A percentile compares a stretch with the other conserved stretches of the same genome.
Conservation (phyloP, 2,797 vertebrate species). For the Garrulus glandarius region DNA sequence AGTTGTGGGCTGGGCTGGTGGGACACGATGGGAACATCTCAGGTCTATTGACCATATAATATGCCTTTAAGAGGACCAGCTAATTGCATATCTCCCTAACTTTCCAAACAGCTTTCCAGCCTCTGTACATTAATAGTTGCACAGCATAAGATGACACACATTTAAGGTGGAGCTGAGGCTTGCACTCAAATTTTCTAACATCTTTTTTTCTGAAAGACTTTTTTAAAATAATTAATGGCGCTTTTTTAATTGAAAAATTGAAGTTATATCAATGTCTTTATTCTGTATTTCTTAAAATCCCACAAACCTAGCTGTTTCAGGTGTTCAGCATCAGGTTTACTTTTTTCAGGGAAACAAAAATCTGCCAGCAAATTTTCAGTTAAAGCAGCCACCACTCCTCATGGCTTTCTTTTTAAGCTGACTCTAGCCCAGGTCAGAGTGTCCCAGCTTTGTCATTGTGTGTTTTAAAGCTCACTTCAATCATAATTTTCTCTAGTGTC, state of each 20-base stretch:
- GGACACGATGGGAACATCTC: neutral
- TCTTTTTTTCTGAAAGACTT: neutral
- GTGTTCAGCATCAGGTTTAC: neutral
- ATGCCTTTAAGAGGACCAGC: neutral
- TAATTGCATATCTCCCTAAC: neutral
- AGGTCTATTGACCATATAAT: neutral
- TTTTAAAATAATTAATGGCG: neutral
- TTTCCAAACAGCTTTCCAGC: neutral
- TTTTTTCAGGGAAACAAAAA: neutral
- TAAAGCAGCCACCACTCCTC: neutral
- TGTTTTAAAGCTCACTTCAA: neutral
- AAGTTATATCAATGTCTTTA: neutral
- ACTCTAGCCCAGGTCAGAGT: neutral
- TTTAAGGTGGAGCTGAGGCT: neutral
- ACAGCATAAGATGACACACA: neutral
- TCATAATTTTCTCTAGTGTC: neutral
- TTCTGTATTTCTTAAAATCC: neutral
- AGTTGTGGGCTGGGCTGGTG: neutral
- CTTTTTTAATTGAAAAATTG: neutral
- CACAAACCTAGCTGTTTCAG: neutral
- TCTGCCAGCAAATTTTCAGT: slow-evolving; percentile 17
- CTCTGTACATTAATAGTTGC: neutral
- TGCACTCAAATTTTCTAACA: neutral
- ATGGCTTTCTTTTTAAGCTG: neutral
- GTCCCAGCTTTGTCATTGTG: slow-evolving; percentile 30